These are phyloP conservation scores for Ptychobarbus kaznakovi DNA, from an alignment of 2,797 vertebrate genomes.

Conservation along the genomic window DNA sequence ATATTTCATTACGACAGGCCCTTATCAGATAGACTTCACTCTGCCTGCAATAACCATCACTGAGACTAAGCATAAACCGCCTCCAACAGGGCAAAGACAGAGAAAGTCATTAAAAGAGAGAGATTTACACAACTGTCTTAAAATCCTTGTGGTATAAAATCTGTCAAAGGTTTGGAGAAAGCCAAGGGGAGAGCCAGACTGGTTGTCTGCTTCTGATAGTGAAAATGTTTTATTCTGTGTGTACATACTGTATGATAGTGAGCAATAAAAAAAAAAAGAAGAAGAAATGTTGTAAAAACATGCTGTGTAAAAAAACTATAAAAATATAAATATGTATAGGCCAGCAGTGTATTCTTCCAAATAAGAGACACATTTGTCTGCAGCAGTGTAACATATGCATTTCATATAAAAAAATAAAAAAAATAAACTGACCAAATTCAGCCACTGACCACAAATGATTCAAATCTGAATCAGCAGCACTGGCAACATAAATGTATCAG, in stretches of 20 bases:
- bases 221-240: not conserved
- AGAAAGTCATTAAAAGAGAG: conserved; percentile 25
- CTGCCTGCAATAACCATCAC: conserved; percentile 40
- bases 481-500: conserved; percentile 21
- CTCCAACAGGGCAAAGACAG: conserved; percentile 11
- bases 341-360: not conserved
- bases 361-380: conserved; percentile 20
- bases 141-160: conserved; percentile 34
- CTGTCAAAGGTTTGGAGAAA: conserved; percentile 16
- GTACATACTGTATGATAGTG: not conserved
- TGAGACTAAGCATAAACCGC: conserved; percentile 16
- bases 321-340: not conserved
- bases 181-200: conserved; percentile 17
- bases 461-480: conserved; percentile 43
- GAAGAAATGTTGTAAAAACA: not conserved
- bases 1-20: conserved; percentile 13
- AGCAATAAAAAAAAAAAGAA: not conserved
- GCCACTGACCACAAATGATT: conserved; percentile 49
- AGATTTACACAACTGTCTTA: conserved; percentile 34
- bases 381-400: conserved; percentile 20
- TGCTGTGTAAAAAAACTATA: no score
- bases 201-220: conserved; percentile 28
- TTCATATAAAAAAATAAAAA: conserved; percentile 19
- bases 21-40: conserved; percentile 40
- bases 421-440: conserved; percentile 26